phyloP scores from a whole-genome alignment of 1,140 invertebrate genomes.

The Conopomorpha cramerella region DNA sequence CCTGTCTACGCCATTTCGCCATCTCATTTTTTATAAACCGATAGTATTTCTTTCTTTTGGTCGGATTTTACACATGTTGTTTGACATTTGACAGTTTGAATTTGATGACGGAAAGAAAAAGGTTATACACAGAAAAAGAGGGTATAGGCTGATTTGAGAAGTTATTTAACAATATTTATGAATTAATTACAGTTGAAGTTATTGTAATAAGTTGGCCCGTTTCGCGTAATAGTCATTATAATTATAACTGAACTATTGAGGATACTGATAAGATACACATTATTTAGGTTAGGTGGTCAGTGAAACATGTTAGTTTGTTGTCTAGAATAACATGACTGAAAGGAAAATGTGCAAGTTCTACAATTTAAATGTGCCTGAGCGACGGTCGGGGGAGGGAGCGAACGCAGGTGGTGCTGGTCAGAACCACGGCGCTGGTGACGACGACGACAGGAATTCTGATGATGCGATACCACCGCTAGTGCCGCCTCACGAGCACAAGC shows the following conservation, averaged over 20 bases:
- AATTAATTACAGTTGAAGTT: conserved; percentile 11
- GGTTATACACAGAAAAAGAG: conserved; percentile 55
- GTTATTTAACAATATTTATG: conserved; percentile 17
- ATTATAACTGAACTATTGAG: conserved; percentile 19
- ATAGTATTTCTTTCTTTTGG: too few relatives aligned
- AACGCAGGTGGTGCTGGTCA: conserved; percentile 9
- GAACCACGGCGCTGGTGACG: conserved; percentile 32
- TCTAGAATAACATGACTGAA: conserved; percentile 54
- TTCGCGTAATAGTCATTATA: conserved; percentile 11
- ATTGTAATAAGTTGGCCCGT: conserved; percentile 15
- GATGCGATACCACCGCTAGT: conserved; percentile 64
- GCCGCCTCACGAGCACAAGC: conserved; percentile 78
- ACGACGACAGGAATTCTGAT: conserved; percentile 35
- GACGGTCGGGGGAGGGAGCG: conserved; percentile 34
- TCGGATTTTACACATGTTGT: conserved; percentile 35
- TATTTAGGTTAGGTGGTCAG: conserved; percentile 56
- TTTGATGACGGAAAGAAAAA: conserved; percentile 59
- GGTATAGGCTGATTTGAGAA: conserved; percentile 42
- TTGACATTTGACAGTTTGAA: conserved; percentile 48
- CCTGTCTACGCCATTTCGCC: too few relatives aligned
- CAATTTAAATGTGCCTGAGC: conserved; percentile 55
- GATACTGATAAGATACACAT: conserved; percentile 29
- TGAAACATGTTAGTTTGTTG: conserved; percentile 47
- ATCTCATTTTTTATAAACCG: too few relatives aligned
- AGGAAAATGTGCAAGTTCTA: conserved; percentile 59